Conservation (phyloP, 2,113 vertebrate genomes). For the Tamias sibiricus region DNA sequence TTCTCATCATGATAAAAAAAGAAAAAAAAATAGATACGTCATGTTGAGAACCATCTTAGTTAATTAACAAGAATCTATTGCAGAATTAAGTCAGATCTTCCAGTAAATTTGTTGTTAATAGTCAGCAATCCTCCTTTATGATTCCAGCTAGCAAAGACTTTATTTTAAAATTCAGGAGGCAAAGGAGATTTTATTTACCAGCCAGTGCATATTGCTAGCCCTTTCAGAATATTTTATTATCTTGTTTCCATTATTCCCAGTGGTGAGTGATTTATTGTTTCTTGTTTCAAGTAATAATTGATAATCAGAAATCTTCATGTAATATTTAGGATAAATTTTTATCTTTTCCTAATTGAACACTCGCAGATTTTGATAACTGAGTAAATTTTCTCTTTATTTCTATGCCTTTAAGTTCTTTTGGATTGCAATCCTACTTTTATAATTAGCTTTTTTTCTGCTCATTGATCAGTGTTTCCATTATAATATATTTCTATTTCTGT, state of each 20-base stretch:
- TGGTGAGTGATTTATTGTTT: neutral
- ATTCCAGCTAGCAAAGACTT: constrained; percentile 22
- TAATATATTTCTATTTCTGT: neutral
- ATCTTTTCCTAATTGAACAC: neutral
- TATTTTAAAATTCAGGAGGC: neutral
- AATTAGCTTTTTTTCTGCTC: neutral
- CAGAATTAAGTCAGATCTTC: neutral
- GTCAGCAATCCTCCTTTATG: neutral
- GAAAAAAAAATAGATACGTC: neutral
- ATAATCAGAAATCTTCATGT: neutral
- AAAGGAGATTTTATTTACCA: neutral
- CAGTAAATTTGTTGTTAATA: neutral
- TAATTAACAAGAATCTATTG: constrained; percentile 32
- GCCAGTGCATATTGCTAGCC: neutral
- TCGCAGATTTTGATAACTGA: neutral
- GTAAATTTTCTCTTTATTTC: neutral
- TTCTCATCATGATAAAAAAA: neutral
- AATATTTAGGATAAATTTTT: neutral
- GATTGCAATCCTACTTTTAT: neutral
- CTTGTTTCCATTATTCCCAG: neutral
- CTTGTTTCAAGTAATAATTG: neutral
- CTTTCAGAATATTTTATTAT: constrained; percentile 13
- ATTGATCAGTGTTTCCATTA: neutral
- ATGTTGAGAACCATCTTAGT: constrained; percentile 1
- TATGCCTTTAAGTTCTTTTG: neutral